Evolutionary conservation across 2,113 vertebrate species (phyloP).

Genomic region (Phyllopteryx taeniolatus): DNA sequence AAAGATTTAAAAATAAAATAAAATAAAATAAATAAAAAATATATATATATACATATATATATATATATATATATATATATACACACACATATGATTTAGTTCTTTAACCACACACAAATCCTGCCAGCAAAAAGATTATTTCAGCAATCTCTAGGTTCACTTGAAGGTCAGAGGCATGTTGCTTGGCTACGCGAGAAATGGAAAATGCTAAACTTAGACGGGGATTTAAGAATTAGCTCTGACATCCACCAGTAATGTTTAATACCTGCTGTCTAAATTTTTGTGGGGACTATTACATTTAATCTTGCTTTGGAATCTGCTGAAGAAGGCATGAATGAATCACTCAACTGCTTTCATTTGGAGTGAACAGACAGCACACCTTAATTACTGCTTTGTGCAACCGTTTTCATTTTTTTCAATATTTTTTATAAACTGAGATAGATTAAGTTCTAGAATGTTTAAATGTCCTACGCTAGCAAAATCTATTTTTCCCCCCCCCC

Average conservation of each 20-base stretch:
- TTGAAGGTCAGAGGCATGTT: constrained; percentile 42
- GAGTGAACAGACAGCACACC: no score
- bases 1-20: not conserved
- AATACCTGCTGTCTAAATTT: constrained; percentile 39
- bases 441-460: no score
- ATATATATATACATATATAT: not conserved
- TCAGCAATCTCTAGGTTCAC: constrained; percentile 34
- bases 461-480: no score
- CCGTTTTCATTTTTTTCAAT: no score
- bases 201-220: constrained; percentile 38
- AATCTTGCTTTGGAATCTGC: no score
- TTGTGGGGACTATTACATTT: constrained; percentile 17
- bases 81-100: constrained; percentile 12
- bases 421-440: no score
- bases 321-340: no score
- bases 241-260: constrained; percentile 20
- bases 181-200: constrained; percentile 29
- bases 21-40: not conserved
- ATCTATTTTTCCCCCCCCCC: no score
- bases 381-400: no score
- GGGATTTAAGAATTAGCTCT: constrained; percentile 23
- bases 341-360: no score
- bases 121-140: constrained; percentile 14
- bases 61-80: not conserved
- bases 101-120: not conserved